phyloP scores from a whole-genome alignment of 2,113 vertebrate genomes.

The Girardinichthys multiradiatus region DNA sequence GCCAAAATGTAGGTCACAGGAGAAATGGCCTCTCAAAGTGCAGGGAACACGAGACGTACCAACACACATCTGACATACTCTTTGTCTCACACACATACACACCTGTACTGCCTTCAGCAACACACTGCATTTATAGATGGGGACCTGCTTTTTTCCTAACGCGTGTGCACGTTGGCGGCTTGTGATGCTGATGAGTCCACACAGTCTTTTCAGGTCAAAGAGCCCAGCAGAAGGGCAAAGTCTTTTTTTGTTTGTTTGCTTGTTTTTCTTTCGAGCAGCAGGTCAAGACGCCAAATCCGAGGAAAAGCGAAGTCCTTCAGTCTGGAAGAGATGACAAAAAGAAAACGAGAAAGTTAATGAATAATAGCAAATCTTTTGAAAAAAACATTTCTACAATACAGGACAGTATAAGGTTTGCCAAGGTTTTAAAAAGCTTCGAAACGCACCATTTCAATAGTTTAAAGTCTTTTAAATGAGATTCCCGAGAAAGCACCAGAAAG shows the following conservation, averaged over 20 bases:
- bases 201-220: slow-evolving; percentile 40
- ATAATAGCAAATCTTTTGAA: slow-evolving; percentile 1
- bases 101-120: slow-evolving; percentile 40
- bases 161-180: slow-evolving; percentile 2
- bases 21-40: slow-evolving; percentile 61
- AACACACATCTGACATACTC: slow-evolving; percentile 2
- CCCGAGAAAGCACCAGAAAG: too few relatives aligned
- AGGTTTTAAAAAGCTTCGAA: too few relatives aligned
- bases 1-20: slow-evolving; percentile 61
- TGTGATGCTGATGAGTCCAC: slow-evolving; percentile 29
- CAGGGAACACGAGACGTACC: slow-evolving; percentile 43
- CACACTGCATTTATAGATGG: slow-evolving; percentile 55
- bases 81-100: slow-evolving; percentile 17
- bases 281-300: slow-evolving; percentile 45
- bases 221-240: slow-evolving; percentile 18
- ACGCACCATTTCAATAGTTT: too few relatives aligned
- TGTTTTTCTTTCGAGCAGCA: slow-evolving; percentile 53
- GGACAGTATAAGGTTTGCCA: neutral
- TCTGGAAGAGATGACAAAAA: slow-evolving; percentile 65
- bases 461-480: too few relatives aligned
- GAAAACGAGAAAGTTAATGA: slow-evolving; percentile 7
- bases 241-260: neutral
- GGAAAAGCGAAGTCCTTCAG: slow-evolving; percentile 48
- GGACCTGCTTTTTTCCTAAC: slow-evolving; percentile 47
- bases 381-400: neutral